Evolutionary conservation across 2,797 vertebrate species (phyloP), one percentile per base, ranked within the genome.

Genomic region (Botia kubotai): DNA sequence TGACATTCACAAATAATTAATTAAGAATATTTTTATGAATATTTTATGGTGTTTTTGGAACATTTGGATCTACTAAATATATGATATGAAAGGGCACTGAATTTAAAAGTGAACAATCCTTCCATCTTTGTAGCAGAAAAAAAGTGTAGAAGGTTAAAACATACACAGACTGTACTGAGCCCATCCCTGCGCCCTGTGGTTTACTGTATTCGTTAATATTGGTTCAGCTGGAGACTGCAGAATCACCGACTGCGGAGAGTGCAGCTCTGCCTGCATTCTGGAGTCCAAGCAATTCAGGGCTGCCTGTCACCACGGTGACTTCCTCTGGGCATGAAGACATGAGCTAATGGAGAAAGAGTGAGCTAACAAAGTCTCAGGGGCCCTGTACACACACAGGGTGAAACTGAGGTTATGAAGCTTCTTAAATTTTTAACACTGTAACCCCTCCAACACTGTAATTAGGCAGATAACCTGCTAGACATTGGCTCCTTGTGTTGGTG

Each of bases 381-480:
- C 91, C 89, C 19, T 93, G 89, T 93, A 93, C 94, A 89, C 86
- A 89, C 94, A 91, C 89, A 95, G 95, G 95, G 94, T 97, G 96
- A 98, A 96, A 94, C 90, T 88, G 94, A 96, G 97, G 96, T 97
- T 96, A 97, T 90, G 85, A 93, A 93, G 92, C 90, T 94, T 95
- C 93, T 94, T 96, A 91, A 96, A 96, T 97, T 94, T 97, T 97
- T 97, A 95, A 97, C 92, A 94, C 89, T 93, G 93, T 94, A 94
- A 94, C 94, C 95, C 93, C 93, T 95, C 95, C 92, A 89, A 92
- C 92, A 90, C 93, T 92, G 93, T 97, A 97, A 98, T 98, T 98
- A 98, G 96, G 95, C 95, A 96, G 94, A 97, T 98, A 98, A 98
- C 96, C 96, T 97, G 96, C 96, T 96, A 96, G 94, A 94, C 93